A percentile compares a stretch with the other conserved stretches of the same genome.
These are phyloP conservation scores for Glyphotaelius pellucidus DNA, from an alignment of 2,888 invertebrate species.

Conservation along the genomic window DNA sequence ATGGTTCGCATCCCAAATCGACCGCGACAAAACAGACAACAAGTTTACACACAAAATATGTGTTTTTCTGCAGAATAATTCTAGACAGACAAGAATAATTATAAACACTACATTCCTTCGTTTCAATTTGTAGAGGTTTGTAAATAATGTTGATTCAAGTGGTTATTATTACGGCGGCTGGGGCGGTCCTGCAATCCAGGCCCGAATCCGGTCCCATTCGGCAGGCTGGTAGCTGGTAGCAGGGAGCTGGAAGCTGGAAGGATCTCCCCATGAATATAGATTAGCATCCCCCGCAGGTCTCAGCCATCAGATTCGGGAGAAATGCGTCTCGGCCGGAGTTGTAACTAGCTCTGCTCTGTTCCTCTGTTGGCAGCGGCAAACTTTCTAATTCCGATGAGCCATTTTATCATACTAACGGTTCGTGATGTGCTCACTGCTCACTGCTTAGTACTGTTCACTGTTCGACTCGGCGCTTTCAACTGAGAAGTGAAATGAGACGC, in stretches of 20 bases:
- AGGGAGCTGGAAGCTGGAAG: too few relatives aligned
- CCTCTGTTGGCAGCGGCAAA: conserved; percentile 40
- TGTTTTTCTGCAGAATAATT: too few relatives aligned
- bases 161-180: not conserved
- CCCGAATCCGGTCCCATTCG: conserved; percentile 15
- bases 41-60: too few relatives aligned
- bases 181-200: not conserved
- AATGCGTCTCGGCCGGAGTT: conserved; percentile 34
- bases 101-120: too few relatives aligned
- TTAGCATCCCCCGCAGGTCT: conserved; percentile 36
- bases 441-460: conserved; percentile 39
- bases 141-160: too few relatives aligned
- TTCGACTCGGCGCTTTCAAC: not conserved
- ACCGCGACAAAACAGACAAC: too few relatives aligned
- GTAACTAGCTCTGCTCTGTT: conserved; percentile 14
- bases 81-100: too few relatives aligned
- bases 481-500: not conserved
- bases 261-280: conserved; percentile 62
- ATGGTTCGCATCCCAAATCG: too few relatives aligned
- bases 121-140: too few relatives aligned
- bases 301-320: conserved; percentile 50
- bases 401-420: conserved; percentile 61
- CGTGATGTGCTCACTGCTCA: conserved; percentile 52
- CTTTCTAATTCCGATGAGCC: conserved; percentile 64
- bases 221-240: too few relatives aligned